Conservation (phyloP, 2,888 invertebrate genomes). For the Brachypalpus laphriformis region DNA sequence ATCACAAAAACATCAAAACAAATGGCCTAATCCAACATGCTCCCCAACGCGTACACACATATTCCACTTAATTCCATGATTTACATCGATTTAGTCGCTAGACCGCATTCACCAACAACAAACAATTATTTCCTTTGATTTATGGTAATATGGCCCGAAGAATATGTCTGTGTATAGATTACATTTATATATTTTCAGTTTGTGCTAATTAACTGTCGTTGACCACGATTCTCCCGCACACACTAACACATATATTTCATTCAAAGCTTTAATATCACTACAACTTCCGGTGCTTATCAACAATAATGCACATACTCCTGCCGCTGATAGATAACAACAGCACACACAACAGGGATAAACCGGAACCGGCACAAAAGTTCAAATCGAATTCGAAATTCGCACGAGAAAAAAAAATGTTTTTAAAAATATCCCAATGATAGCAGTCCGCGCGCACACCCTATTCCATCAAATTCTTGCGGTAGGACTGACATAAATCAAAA, state of each 20-base stretch:
- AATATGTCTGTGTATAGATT: slow-evolving; percentile 25
- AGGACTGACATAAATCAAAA: slow-evolving; percentile 78
- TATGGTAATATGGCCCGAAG: slow-evolving; percentile 48
- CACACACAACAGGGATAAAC: neutral
- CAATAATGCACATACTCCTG: slow-evolving; percentile 2
- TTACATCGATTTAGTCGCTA: slow-evolving; percentile 64
- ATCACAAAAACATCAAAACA: slow-evolving; percentile 66
- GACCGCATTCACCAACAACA: slow-evolving; percentile 31
- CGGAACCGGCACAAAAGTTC: slow-evolving; percentile 31
- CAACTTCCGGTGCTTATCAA: slow-evolving; percentile 35
- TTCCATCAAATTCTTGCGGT: slow-evolving; percentile 75
- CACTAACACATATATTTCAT: neutral
- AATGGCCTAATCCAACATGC: slow-evolving; percentile 66
- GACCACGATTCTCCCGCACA: slow-evolving; percentile 40
- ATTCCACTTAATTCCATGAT: slow-evolving; percentile 66
- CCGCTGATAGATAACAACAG: slow-evolving; percentile 14
- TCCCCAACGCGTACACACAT: slow-evolving; percentile 23
- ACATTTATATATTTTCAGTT: slow-evolving; percentile 15
- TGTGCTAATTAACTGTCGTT: slow-evolving; percentile 49
- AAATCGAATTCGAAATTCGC: slow-evolving; percentile 8
- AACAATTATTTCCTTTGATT: slow-evolving; percentile 67
- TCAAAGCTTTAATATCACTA: neutral
- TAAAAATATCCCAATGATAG: slow-evolving; percentile 28
- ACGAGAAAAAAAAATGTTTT: slow-evolving; percentile 4
- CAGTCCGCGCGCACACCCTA: slow-evolving; percentile 67